Percentiles rank a stretch among this genome's conserved stretches.
These are phyloP conservation scores for Caenorhabditis sp. DNA, from an alignment of 2,888 invertebrate species.

Conservation along the genomic window DNA sequence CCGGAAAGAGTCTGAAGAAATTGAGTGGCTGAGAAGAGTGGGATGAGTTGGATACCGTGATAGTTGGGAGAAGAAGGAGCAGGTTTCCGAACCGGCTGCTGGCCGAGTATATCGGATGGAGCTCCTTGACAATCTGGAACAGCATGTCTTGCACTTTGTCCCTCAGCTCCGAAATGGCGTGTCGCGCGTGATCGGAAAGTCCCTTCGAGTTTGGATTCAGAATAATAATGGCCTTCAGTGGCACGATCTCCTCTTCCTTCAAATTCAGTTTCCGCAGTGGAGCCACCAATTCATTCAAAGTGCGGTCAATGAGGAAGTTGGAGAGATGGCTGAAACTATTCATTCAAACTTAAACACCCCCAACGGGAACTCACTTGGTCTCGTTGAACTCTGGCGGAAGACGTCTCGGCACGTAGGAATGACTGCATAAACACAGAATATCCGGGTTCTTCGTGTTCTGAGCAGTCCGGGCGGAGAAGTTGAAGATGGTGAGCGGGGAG, in stretches of 20 bases:
- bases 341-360: not conserved
- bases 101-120: constrained; percentile 73
- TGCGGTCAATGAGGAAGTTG: constrained; percentile 77
- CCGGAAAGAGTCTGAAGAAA: constrained; percentile 75
- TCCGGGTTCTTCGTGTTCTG: constrained; percentile 78
- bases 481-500: constrained; percentile 78
- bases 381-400: constrained; percentile 77
- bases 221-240: constrained; percentile 78
- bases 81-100: constrained; percentile 77
- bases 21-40: not conserved
- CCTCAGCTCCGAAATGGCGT: constrained; percentile 73
- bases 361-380: constrained; percentile 69
- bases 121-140: constrained; percentile 78
- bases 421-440: constrained; percentile 75
- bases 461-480: constrained; percentile 77
- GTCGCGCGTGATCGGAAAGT: constrained; percentile 71
- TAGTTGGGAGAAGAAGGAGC: constrained; percentile 76
- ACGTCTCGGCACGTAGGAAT: constrained; percentile 75
- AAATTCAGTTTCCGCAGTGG: constrained; percentile 76
- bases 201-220: constrained; percentile 78
- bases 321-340: constrained; percentile 77
- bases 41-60: constrained; percentile 75
- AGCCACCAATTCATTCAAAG: constrained; percentile 76
- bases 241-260: constrained; percentile 78
- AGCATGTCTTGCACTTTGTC: constrained; percentile 78